Evolutionary conservation across 2,797 vertebrate genomes (phyloP), one percentile per base, ranked within the genome.

Genomic region (Rhinogobio ventralis): DNA sequence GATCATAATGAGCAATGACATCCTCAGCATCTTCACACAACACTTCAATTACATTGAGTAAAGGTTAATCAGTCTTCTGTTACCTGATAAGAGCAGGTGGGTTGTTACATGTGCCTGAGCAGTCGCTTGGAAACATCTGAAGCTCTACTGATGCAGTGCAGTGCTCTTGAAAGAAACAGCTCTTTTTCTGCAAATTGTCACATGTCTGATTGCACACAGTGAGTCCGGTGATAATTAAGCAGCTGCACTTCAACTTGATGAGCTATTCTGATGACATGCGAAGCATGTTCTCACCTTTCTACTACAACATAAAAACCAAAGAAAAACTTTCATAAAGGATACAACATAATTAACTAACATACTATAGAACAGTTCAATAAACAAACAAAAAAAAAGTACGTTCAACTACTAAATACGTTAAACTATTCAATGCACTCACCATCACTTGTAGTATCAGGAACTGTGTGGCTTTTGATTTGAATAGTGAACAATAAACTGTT

Each of bases 1-100:
- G 73, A 28, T 60, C 17, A n/a, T 75, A 60, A 86, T 79, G 39
- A 79, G 69, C 67, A 30, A 36, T 83, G 57, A 66, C 68, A 86
- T 55, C 46, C 75, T 49, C 57, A 25, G n/a, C 19, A 79, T 66
- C 85, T 74, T 83, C n/a, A 15, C 36, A 83, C 49, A 84, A 76
- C 60, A 84, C 82, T 81, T 68, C 39, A 68, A 49, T 84, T 76
- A 79, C 62, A 69, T 72, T 75, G 33, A 80, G 83, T 83, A 86
- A 68, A 10, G 51, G 23, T 64, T 74, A 66, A 72, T 73, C 45
- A 51, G 28, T 80, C n/a, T 53, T 57, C 45, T 67, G 64, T 68
- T 80, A 23, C 60, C 68, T 23, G 69, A 45, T 49, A 83, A 42
- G 76, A 68, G 33, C 49, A 71, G 51, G 75, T 72, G 75, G 42